Evolutionary conservation across 2,888 invertebrate species (phyloP), one percentile per base, ranked within the genome.

Genomic region (Phengaris arion): DNA sequence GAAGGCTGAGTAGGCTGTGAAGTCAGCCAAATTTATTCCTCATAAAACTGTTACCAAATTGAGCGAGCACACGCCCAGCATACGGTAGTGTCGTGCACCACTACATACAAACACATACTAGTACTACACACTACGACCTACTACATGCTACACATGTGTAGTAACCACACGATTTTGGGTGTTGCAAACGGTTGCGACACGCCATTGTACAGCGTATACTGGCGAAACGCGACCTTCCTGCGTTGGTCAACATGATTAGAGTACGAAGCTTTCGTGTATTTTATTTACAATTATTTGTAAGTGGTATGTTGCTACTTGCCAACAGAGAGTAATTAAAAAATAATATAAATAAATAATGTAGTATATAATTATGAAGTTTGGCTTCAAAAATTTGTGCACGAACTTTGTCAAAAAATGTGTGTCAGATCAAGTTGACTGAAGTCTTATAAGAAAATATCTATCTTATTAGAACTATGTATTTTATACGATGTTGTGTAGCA

Each of bases 141-240:
- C 9, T 55, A 55, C n/a, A 54, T 7, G n/a, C 55, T 54, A 64
- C 35, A 35, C 64, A 64, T 12, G 35, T 90, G 91, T 87, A 82
- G 88, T 87, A 90, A 90, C 84, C 90, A 91, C 91, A 91, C 90
- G 92, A 92, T 91, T 91, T 90, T 89, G 84, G 87, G 86, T 91
- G 92, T 92, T 90, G 92, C 91, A 91, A 92, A 89, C 89, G 81
- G 85, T 92, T 92, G 88, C 84, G 91, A 89, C 91, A 92, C 83
- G 81, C 89, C 91, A 92, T 91, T 92, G 92, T 92, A 88, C 87
- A 89, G 83, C 86, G 15, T 22, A 35, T n/a, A 86, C 90, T 92
- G 91, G 91, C 90, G 91, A 91, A 92, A 92, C 89, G 84, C 89
- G 92, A 91, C 92, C 92, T 92, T 92, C 90, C 90, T 86, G 86